Percentiles rank a stretch among this genome's conserved stretches.
Evolutionary conservation across 2,888 invertebrate genomes (phyloP).

Genomic region (Glaucopsyche alexis): DNA sequence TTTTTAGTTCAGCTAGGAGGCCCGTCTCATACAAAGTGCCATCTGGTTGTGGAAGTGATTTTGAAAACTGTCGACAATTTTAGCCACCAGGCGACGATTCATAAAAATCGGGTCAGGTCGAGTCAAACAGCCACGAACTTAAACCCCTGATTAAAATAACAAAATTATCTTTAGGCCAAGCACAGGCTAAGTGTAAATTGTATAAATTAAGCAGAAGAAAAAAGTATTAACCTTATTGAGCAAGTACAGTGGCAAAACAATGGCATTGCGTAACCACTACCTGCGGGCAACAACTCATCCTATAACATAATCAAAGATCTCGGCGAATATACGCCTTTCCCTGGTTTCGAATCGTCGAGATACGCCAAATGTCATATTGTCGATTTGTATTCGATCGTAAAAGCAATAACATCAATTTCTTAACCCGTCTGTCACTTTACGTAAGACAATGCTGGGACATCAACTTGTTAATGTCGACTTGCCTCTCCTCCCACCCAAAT

Average conservation of each 20-base stretch:
- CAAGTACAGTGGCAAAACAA: slow-evolving; percentile 13
- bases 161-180: background rate
- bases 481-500: slow-evolving; percentile 1
- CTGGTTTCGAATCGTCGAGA: background rate
- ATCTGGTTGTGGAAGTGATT: too few relatives aligned
- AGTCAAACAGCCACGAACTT: background rate
- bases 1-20: too few relatives aligned
- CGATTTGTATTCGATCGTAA: slow-evolving; percentile 27
- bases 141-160: background rate
- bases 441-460: slow-evolving; percentile 5
- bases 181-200: background rate
- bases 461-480: background rate
- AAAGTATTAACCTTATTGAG: slow-evolving; percentile 13
- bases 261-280: background rate
- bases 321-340: slow-evolving; percentile 17
- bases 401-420: slow-evolving; percentile 24
- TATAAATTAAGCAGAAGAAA: background rate
- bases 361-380: slow-evolving; percentile 28
- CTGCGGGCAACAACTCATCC: slow-evolving; percentile 15
- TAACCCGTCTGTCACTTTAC: slow-evolving; percentile 6
- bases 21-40: too few relatives aligned
- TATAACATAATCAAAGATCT: slow-evolving; percentile 1
- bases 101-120: too few relatives aligned
- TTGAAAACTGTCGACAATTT: too few relatives aligned
- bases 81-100: too few relatives aligned